Base-by-base conservation (phyloP, 2,888 invertebrate genomes). In the Adelphocoris suturalis region DNA sequence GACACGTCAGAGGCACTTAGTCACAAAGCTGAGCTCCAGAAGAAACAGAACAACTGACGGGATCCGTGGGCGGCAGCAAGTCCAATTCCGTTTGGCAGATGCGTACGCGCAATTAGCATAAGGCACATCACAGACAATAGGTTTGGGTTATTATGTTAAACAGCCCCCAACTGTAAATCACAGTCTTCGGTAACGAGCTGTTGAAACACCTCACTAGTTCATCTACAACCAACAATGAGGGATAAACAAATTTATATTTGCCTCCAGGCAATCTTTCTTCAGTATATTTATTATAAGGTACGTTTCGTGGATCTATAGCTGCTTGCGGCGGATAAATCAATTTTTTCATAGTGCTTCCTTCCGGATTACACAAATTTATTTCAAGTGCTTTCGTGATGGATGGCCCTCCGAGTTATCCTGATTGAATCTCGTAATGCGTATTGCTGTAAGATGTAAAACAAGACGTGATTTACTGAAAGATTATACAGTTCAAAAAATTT, bases 111-210 rank as follows among this genome's bases (percentile, higher is more conserved):
- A 85, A 85, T 85, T 85, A 85, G 47, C 87, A 88, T 88, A 88
- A 52, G 52, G 28, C 55, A 46, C 55, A 46, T n/a, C 48, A n/a
- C 46, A 88, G 87, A 88, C 87, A 88, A 88, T 88, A 78, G 61
- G 52, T 52, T 78, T 88, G 61, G 87, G 87, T 88, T 78, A 88
- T 88, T 88, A 88, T 78, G 87, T 78, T 88, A 55, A 88, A 78
- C 87, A 88, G 87, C 19, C 55, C 87, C 87, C 78, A 78, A 78
- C 55, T 76, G 87, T 88, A 88, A 88, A 88, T 88, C 87, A 88
- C 87, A 48, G 37, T 5, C 48, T 16, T 78, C 23, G 52, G 55
- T 88, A 88, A 88, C 87, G 87, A 88, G 87, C 87, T 88, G 87
- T 88, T 88, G 87, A 88, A 88, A 78, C 37, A 28, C 76, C 87